Base-by-base conservation (phyloP, 2,888 invertebrate species). In the Oscheius onirici region DNA sequence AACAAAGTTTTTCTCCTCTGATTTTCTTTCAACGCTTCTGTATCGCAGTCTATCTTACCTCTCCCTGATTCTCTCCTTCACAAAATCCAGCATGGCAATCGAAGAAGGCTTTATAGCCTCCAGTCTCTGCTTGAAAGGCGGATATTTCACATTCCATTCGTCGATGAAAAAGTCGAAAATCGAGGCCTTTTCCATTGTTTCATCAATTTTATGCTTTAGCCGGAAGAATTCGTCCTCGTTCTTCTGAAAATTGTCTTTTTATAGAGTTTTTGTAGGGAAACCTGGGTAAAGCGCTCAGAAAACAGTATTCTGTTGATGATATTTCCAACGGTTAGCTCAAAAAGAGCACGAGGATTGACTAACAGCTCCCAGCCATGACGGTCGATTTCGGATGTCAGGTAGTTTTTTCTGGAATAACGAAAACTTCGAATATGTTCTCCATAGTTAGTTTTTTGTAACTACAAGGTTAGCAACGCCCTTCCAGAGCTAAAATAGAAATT, bases 201-300 rank as follows among this genome's bases (percentile, higher is more conserved):
- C 26, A n/a, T 66, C 66, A 8, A 52, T 22, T 24, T 40, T 28
- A 15, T 22, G 24, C 44, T 66, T 66, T 22, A 66, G 17, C n/a
- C 51, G 28, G 43, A 41, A 66, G 66, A 66, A 66, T 40, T 52
- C 17, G 20, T 52, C 24, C 22, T 66, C 66, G 15, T 20, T 41
- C 17, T 65, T 51, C 65, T 65, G 26, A 26, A 49, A 26, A 13
- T n/a, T 10, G n/a, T n/a, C 17, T 46, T 2, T 63, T 20, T 40
- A 13, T 10, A n/a, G n/a, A n/a, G n/a, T n/a, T n/a, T n/a, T n/a
- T n/a, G 10, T 15, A 10, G 2, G 15, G 10, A n/a, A 26, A 69
- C 69, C 69, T 69, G 49, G 22, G 60, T 52, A 26, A 63, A 71
- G 15, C 71, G 24, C 17, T 71, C 60, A 28, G 61, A 44, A 24